phyloP scores from a whole-genome alignment of 2,113 vertebrate genomes.

The Lepisosteus oculatus region DNA sequence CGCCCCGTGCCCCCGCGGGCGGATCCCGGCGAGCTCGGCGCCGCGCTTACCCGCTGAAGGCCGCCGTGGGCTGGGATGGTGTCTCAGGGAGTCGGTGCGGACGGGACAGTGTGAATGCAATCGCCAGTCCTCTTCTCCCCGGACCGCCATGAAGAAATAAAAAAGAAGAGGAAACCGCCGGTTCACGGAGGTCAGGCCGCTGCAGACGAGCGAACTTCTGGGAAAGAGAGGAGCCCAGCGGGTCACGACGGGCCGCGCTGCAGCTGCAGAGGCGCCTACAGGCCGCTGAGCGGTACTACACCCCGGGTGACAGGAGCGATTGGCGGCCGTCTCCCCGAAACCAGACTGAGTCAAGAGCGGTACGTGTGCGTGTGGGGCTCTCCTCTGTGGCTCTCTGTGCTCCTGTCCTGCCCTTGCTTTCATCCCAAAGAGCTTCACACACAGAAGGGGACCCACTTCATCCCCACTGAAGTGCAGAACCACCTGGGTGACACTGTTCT shows the following conservation, averaged over 20 bases:
- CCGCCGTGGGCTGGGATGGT: too few relatives aligned
- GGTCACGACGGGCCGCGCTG: neutral
- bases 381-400: too few relatives aligned
- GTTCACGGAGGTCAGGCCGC: slow-evolving; percentile 47
- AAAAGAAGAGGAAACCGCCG: slow-evolving; percentile 62
- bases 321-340: too few relatives aligned
- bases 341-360: too few relatives aligned
- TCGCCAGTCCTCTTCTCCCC: slow-evolving; percentile 61
- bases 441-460: too few relatives aligned
- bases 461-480: too few relatives aligned
- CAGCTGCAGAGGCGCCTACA: slow-evolving; percentile 12
- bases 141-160: slow-evolving; percentile 68
- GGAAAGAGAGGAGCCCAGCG: slow-evolving; percentile 16
- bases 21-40: slow-evolving; percentile 23
- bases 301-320: too few relatives aligned
- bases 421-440: too few relatives aligned
- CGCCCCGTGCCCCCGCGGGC: slow-evolving; percentile 8
- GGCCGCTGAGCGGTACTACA: slow-evolving; percentile 10
- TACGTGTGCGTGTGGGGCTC: too few relatives aligned
- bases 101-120: slow-evolving; percentile 57
- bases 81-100: slow-evolving; percentile 48
- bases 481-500: too few relatives aligned
- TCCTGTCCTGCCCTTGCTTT: too few relatives aligned
- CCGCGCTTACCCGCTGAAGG: slow-evolving; percentile 57
- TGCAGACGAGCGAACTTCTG: slow-evolving; percentile 27